Evolutionary conservation across 1,140 invertebrate species (phyloP).

Genomic region (Drosophila chauvacae): DNA sequence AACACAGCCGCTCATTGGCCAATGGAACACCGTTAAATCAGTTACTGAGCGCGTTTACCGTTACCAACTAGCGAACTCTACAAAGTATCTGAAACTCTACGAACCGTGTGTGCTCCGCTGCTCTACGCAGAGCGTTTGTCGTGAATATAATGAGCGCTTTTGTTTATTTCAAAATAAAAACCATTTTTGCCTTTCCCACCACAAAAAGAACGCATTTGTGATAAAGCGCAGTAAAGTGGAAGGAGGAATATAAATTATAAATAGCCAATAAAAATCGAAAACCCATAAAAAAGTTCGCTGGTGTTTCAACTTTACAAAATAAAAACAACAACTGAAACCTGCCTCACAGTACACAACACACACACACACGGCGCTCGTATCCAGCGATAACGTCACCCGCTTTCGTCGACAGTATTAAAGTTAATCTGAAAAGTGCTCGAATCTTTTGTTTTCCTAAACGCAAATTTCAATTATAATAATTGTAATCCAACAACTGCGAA

Average conservation of each 20-base stretch:
- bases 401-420: constrained; percentile 62
- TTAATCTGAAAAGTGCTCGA: constrained; percentile 67
- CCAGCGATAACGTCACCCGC: constrained; percentile 68
- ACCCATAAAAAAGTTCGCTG: constrained; percentile 43
- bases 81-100: constrained; percentile 16
- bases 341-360: constrained; percentile 32
- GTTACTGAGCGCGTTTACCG: constrained; percentile 15
- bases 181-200: constrained; percentile 80
- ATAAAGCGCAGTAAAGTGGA: constrained; percentile 39
- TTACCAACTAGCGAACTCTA: constrained; percentile 22
- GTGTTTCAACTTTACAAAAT: constrained; percentile 33
- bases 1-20: constrained; percentile 52
- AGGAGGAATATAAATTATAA: constrained; percentile 10
- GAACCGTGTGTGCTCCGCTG: constrained; percentile 1
- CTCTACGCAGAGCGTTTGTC: constrained; percentile 35
- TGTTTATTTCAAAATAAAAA: constrained; percentile 83
- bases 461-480: constrained; percentile 74
- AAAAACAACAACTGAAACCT: constrained; percentile 40
- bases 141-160: constrained; percentile 75
- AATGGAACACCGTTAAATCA: constrained; percentile 46
- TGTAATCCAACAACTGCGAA: constrained; percentile 42
- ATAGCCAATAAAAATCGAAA: constrained; percentile 26
- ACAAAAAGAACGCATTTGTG: constrained; percentile 83
- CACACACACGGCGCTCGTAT: constrained; percentile 24
- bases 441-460: constrained; percentile 67